These are phyloP conservation scores for Bolinopsis microptera DNA, from an alignment of 37 sponge, comb jelly and placozoan genomes.

Conservation along the genomic window DNA sequence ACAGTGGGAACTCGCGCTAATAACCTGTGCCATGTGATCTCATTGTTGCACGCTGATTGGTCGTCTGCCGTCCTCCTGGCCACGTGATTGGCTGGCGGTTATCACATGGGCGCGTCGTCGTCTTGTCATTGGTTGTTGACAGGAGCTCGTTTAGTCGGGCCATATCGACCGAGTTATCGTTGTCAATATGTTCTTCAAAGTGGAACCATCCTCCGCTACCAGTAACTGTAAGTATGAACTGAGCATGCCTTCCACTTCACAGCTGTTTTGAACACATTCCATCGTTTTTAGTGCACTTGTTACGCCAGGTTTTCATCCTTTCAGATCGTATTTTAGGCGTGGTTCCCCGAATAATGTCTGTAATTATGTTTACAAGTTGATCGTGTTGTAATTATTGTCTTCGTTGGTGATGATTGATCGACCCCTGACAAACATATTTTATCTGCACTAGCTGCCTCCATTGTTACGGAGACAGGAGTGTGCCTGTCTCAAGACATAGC, in stretches of 20 bases:
- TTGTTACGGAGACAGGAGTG: too few relatives aligned
- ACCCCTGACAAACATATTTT: neutral
- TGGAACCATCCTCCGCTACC: neutral
- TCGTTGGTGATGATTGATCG: neutral
- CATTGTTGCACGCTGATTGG: conserved; percentile 8
- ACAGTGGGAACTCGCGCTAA: neutral
- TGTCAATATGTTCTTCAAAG: conserved; percentile 32
- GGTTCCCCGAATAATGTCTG: neutral
- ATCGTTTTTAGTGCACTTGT: neutral
- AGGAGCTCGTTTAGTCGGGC: conserved; percentile 7
- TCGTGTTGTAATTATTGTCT: neutral
- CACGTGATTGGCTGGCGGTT: neutral
- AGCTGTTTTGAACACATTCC: neutral
- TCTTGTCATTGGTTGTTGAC: conserved; percentile 28
- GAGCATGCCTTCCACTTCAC: neutral
- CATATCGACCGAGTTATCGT: neutral
- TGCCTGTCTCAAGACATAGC: too few relatives aligned
- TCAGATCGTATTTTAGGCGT: too few relatives aligned
- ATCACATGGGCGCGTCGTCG: neutral
- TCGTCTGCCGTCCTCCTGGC: neutral
- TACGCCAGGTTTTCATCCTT: neutral
- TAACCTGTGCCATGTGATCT: neutral
- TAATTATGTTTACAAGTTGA: neutral
- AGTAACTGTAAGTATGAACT: neutral
- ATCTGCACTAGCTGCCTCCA: neutral